Percentiles rank a stretch among this genome's conserved stretches.
These are phyloP conservation scores for Tinamus guttatus DNA, from an alignment of 2,113 vertebrate genomes.

Conservation along the genomic window DNA sequence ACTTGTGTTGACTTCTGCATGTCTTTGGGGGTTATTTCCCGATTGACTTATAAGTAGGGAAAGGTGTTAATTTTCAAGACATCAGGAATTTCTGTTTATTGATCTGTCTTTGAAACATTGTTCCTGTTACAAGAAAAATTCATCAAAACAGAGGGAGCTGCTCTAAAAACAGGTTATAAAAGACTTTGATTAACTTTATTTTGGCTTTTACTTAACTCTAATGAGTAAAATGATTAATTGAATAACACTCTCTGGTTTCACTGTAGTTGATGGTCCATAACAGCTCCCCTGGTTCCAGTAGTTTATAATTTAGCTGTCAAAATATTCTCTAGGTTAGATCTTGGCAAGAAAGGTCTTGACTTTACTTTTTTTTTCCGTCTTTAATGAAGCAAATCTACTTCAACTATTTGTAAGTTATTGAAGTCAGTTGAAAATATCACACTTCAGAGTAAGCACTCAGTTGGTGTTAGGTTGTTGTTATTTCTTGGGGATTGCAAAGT, in stretches of 20 bases:
- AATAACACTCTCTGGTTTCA: slow-evolving; percentile 43
- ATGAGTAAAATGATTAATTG: slow-evolving; percentile 62
- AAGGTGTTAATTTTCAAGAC: slow-evolving; percentile 70
- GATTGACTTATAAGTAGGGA: slow-evolving; percentile 44
- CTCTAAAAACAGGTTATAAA: slow-evolving; percentile 24
- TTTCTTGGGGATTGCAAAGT: background rate
- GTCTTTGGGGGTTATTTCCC: slow-evolving; percentile 37
- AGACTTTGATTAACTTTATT: slow-evolving; percentile 67
- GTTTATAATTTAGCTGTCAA: slow-evolving; percentile 72
- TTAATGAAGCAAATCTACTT: background rate
- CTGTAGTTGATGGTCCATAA: slow-evolving; percentile 62
- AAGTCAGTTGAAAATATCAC: background rate
- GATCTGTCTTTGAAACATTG: slow-evolving; percentile 58
- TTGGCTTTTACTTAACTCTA: slow-evolving; percentile 54
- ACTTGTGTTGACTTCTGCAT: slow-evolving; percentile 65
- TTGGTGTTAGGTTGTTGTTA: background rate
- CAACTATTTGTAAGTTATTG: slow-evolving; percentile 27
- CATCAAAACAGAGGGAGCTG: slow-evolving; percentile 38
- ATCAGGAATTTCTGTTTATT: slow-evolving; percentile 61
- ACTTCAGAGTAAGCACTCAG: background rate
- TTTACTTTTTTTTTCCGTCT: background rate
- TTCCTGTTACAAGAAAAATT: slow-evolving; percentile 47
- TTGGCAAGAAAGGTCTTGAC: slow-evolving; percentile 59
- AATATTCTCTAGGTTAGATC: slow-evolving; percentile 66
- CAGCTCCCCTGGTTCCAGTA: slow-evolving; percentile 59